Conservation (phyloP, 2,113 vertebrate genomes). For the Pan paniscus region DNA sequence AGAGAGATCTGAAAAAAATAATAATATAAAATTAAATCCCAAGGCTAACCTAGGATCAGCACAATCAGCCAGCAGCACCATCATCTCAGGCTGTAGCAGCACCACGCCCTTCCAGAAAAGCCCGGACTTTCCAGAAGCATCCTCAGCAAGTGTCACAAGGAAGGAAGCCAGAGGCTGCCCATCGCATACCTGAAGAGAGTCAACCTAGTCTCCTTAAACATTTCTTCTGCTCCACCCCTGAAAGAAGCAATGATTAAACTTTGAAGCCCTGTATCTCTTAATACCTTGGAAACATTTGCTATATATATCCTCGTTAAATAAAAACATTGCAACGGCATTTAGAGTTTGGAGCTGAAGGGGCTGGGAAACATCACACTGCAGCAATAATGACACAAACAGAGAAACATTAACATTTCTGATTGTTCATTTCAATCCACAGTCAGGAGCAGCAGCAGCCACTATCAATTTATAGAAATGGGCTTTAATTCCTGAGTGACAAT, state of each 20-base stretch:
- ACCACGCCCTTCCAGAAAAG: slow-evolving; percentile 22
- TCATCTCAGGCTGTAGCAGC: not conserved
- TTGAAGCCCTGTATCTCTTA: not conserved
- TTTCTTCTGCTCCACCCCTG: slow-evolving; percentile 53
- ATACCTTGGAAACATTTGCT: slow-evolving; percentile 62
- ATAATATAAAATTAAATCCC: slow-evolving; percentile 67
- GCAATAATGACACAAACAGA: not conserved
- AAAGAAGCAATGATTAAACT: slow-evolving; percentile 66
- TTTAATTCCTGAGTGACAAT: slow-evolving; percentile 52
- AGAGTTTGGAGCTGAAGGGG: not conserved
- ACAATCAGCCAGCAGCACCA: not conserved
- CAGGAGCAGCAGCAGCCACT: not conserved
- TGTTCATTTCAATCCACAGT: not conserved
- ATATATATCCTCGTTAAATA: not conserved
- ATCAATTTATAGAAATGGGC: not conserved
- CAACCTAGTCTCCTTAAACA: not conserved
- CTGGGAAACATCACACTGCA: not conserved
- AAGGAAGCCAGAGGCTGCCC: slow-evolving; percentile 20
- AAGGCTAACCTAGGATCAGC: slow-evolving; percentile 42
- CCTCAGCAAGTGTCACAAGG: slow-evolving; percentile 58
- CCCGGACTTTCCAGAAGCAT: not conserved
- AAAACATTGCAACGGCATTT: slow-evolving; percentile 11
- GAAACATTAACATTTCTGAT: not conserved
- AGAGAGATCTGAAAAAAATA: slow-evolving; percentile 24
- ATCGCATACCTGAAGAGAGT: not conserved